Conservation (phyloP, 2,113 vertebrate genomes). For the Formicarius rufipectus region DNA sequence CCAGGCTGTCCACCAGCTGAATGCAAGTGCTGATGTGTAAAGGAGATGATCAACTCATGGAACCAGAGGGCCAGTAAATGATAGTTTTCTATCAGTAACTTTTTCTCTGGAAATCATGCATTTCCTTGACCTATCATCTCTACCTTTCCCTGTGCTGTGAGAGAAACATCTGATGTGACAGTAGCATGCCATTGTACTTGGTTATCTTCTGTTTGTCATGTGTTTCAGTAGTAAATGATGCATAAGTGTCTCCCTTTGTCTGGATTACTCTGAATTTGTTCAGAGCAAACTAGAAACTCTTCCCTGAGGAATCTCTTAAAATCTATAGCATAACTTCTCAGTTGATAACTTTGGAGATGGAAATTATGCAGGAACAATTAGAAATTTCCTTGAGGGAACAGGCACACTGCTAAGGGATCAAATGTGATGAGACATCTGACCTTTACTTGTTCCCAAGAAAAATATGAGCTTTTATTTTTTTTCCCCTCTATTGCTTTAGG, state of each 20-base stretch:
- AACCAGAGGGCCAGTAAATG: background rate
- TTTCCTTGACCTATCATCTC: background rate
- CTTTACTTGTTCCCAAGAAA: conserved; percentile 28
- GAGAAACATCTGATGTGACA: background rate
- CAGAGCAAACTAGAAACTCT: background rate
- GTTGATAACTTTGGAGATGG: background rate
- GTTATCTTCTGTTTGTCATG: background rate
- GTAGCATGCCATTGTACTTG: fast-evolving
- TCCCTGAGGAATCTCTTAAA: background rate
- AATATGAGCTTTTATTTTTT: background rate
- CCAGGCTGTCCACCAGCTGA: background rate
- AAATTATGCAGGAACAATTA: conserved; percentile 7
- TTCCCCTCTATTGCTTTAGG: background rate
- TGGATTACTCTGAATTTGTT: background rate
- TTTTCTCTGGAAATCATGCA: background rate
- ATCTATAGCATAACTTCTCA: background rate
- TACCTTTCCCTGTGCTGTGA: background rate
- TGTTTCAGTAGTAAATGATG: background rate
- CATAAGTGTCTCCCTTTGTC: background rate
- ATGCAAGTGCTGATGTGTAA: background rate
- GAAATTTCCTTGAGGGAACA: background rate
- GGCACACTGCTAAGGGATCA: background rate
- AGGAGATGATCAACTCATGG: background rate
- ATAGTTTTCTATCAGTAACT: background rate
- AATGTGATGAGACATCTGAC: conserved; percentile 20